A percentile compares a stretch with the other conserved stretches of the same genome.
phyloP scores from a whole-genome alignment of 1,140 invertebrate genomes.

The Paracyclopina nana region DNA sequence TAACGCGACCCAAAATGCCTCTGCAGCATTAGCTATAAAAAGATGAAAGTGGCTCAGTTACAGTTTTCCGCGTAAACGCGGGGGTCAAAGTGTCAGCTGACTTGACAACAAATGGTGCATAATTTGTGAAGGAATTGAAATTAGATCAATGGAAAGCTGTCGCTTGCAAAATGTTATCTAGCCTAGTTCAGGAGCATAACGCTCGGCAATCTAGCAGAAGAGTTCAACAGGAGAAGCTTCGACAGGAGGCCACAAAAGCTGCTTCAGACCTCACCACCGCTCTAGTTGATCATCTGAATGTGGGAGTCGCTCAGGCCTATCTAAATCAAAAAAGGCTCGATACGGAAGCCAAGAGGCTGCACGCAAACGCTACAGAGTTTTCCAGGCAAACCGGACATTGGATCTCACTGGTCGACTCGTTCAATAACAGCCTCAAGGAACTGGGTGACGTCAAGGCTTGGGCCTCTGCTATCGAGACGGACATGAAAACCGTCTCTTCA shows the following conservation, averaged over 20 bases:
- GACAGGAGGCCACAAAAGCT: not conserved
- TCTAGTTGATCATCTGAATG: slow-evolving; percentile 88
- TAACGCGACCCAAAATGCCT: no score
- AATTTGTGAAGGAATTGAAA: no score
- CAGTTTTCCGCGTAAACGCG: no score
- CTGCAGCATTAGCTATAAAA: no score
- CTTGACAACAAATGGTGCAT: no score
- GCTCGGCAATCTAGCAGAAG: not conserved
- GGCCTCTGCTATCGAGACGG: slow-evolving; percentile 86
- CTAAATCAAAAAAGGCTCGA: slow-evolving; percentile 92
- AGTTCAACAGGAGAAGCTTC: slow-evolving; percentile 28
- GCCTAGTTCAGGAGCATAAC: not conserved
- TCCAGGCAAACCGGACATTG: slow-evolving; percentile 91
- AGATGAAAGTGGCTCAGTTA: no score
- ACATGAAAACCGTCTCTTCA: slow-evolving; percentile 78
- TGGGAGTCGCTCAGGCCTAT: slow-evolving; percentile 73
- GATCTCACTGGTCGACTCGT: slow-evolving; percentile 78
- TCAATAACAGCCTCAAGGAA: slow-evolving; percentile 89
- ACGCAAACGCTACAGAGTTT: slow-evolving; percentile 79
- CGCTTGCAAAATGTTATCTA: not conserved
- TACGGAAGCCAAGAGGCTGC: slow-evolving; percentile 88
- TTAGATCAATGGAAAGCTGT: no score
- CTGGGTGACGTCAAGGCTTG: slow-evolving; percentile 97
- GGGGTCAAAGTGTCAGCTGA: no score
- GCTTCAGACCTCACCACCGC: slow-evolving; percentile 57